Percentiles rank a stretch among this genome's conserved stretches.
Conservation (phyloP, 2,888 invertebrate species). For the Drosophila algonquin region DNA sequence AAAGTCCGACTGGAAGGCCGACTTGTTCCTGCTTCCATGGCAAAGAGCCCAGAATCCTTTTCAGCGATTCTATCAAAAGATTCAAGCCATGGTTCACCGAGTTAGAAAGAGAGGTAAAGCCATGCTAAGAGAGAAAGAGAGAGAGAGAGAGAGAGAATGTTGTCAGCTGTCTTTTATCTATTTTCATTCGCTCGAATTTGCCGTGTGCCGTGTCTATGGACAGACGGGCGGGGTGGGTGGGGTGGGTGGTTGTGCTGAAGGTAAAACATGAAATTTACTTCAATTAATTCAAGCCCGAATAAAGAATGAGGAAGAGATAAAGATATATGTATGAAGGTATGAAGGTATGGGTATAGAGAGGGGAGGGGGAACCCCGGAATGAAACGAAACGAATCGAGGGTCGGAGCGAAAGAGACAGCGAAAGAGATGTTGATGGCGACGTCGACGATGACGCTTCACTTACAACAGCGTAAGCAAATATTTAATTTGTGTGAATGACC, state of each 20-base stretch:
- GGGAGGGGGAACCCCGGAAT: neutral
- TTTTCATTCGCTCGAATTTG: constrained; percentile 12
- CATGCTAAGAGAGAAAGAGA: neutral
- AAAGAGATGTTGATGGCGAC: constrained; percentile 20
- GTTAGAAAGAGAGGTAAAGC: neutral
- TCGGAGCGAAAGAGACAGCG: neutral
- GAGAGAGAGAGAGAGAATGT: neutral
- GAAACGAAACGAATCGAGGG: neutral
- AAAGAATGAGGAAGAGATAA: neutral
- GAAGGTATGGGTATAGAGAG: neutral
- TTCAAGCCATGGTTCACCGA: neutral
- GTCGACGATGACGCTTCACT: constrained; percentile 42
- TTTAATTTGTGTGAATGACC: constrained; percentile 66
- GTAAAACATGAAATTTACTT: constrained; percentile 28
- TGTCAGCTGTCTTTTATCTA: constrained; percentile 22
- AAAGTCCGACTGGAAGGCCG: neutral
- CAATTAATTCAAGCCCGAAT: constrained; percentile 54
- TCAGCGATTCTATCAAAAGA: constrained; percentile 7
- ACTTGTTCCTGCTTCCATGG: too few species aligned
- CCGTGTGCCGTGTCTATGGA: neutral
- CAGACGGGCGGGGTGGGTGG: neutral
- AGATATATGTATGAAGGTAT: neutral
- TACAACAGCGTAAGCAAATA: constrained; percentile 53
- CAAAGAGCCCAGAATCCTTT: constrained; percentile 6
- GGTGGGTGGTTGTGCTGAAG: neutral